These are phyloP conservation scores for Eilema caniola DNA, from an alignment of 2,888 invertebrate species.

Conservation along the genomic window DNA sequence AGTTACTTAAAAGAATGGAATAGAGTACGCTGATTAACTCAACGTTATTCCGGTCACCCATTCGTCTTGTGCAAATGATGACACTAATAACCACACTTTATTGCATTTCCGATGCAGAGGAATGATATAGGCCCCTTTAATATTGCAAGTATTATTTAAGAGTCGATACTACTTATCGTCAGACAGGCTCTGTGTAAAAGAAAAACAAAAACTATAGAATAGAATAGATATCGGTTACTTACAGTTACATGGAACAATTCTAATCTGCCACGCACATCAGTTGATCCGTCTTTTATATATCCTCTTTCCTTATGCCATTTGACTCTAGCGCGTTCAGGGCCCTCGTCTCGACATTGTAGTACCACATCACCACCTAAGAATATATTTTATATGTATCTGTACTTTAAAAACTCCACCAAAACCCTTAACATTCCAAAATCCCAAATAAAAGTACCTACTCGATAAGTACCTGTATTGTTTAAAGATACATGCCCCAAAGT, in stretches of 20 bases:
- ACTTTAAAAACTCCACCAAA: constrained; percentile 8
- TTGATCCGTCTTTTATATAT: constrained; percentile 92
- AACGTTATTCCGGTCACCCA: too few relatives aligned
- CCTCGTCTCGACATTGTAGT: constrained; percentile 97
- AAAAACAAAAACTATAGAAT: background rate
- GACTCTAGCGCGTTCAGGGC: constrained; percentile 91
- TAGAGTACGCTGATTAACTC: too few relatives aligned
- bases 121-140: too few relatives aligned
- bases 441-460: constrained; percentile 10
- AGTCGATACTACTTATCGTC: background rate
- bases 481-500: background rate
- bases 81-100: too few relatives aligned
- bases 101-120: too few relatives aligned
- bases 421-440: constrained; percentile 29
- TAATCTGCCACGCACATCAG: constrained; percentile 91
- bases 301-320: constrained; percentile 92
- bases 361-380: constrained; percentile 95
- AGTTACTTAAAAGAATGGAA: too few relatives aligned
- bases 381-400: constrained; percentile 14
- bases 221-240: constrained; percentile 47
- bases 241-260: constrained; percentile 94
- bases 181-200: too few relatives aligned
- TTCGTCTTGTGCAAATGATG: too few relatives aligned
- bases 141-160: too few relatives aligned
- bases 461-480: background rate